Base-by-base conservation (phyloP, 2,888 invertebrate species). In the Polydrusus tereticollis region DNA sequence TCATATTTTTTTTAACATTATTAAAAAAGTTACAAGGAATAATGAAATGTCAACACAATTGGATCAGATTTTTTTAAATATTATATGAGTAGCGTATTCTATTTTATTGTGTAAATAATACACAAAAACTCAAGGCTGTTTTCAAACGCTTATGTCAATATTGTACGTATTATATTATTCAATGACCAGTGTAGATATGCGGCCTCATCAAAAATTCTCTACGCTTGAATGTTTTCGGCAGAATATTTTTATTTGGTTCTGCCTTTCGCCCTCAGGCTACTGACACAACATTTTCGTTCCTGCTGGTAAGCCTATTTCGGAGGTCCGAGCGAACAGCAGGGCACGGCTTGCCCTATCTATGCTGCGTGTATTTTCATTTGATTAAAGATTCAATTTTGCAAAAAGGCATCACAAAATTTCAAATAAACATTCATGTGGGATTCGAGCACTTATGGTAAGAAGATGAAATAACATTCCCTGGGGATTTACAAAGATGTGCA, bases 371-470 rank as follows among this genome's bases (percentile, higher is more conserved):
- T 74, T 74, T 74, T 71, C 68, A 50, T 74, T 74, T 63, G 74
- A 74, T 74, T 74, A 74, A 70, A 68, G 67, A 74, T 74, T 74
- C 74, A 71, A 71, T 71, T 74, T 74, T 74, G 64, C 60, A 68
- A 71, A 74, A 73, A 73, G 74, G 67, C 74, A 71, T 58, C 58
- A 16, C 43, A 45, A 68, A 65, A 71, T 63, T 74, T 45, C 74
- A 55, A 71, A 71, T 74, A 70, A 74, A 74, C 71, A 71, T 72
- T 65, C 65, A 50, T 71, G 65, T 58, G 45, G 65, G 64, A 58
- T 62, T 63, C 55, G 70, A 50, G 70, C 73, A 73, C 73, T 73
- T 69, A 66, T 66, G 67, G 45, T 73, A 73, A 73, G 73, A 73
- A 73, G 70, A 65, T 70, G 70, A 70, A 70, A 73, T 73, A 73